Base-by-base conservation (phyloP, 1,140 invertebrate genomes). In the Samia ricini region DNA sequence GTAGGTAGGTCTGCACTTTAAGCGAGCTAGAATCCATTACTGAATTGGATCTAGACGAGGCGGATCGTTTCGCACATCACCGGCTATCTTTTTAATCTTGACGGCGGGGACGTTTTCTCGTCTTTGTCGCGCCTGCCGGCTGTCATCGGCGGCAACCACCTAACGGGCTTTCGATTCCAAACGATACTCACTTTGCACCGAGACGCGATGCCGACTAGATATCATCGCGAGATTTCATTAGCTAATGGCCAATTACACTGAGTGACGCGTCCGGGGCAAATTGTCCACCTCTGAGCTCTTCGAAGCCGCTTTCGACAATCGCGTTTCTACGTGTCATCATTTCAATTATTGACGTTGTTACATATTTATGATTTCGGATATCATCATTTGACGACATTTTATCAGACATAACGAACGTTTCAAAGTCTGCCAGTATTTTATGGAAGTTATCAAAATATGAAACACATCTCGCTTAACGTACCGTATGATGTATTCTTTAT, bases 251-350 rank as follows among this genome's bases (percentile, higher is more conserved):
- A 85, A 85, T 83, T 85, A 83, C 72, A 64, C 61, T 79, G 81
- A 86, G 74, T 77, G 83, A 85, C 81, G 76, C 72, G 81, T 84
- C 83, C 81, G 81, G 78, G 78, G 78, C 78, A 79, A 81, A 83
- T 78, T 82, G 74, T 66, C 51, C 60, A 29, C 26, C 6, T 29
- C 10, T 7, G 24, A 54, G 49, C 49, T 36, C 52, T 57, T 33
- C 64, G 29, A 61, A 61, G 61, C 56, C 63, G 56, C 63, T 60
- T 64, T 64, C 49, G 60, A 60, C 56, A 48, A 7, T 56, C 24
- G 22, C 21, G 52, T 54, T 22, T 22, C n/a, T n/a, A n/a, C n/a
- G n/a, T n/a, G n/a, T n/a, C n/a, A n/a, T n/a, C n/a, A n/a, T n/a
- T n/a, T n/a, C n/a, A n/a, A n/a, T n/a, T n/a, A 22, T 6, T 20